Percentiles rank a stretch among this genome's conserved stretches.
phyloP scores from a whole-genome alignment of 2,113 vertebrate species.

The Prionailurus bengalensis region DNA sequence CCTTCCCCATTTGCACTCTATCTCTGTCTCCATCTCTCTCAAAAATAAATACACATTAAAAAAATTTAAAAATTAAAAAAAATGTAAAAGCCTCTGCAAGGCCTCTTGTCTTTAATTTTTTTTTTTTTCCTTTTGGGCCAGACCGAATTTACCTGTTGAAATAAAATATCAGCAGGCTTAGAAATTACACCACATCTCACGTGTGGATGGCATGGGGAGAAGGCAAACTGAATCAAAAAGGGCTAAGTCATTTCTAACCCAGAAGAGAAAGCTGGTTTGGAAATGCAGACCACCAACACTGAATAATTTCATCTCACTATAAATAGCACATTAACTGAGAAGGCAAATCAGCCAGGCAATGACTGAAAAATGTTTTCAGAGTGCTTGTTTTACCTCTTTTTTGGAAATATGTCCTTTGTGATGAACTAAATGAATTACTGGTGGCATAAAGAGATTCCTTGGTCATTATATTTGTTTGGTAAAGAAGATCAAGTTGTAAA shows the following conservation, averaged over 20 bases:
- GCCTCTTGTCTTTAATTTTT: not conserved
- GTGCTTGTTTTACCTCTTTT: not conserved
- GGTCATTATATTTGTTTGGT: not conserved
- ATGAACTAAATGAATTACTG: not conserved
- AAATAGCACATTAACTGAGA: not conserved
- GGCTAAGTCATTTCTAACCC: not conserved
- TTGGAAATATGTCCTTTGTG: not conserved
- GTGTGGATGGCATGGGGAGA: not conserved
- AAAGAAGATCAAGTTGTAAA: conserved; percentile 9
- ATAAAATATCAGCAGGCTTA: not conserved
- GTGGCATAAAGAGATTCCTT: not conserved
- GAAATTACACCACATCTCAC: not conserved
- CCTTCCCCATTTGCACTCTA: no score
- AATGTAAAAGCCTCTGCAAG: not conserved
- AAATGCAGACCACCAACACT: not conserved
- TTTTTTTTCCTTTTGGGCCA: not conserved
- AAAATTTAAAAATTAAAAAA: no score
- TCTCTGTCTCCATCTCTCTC: no score
- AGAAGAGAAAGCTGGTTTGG: not conserved
- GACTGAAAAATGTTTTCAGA: not conserved
- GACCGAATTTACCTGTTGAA: conserved; percentile 42
- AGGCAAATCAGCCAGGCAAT: not conserved
- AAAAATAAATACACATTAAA: no score
- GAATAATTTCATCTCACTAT: not conserved
- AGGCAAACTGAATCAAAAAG: not conserved